These are phyloP conservation scores for Dipodomys ordii DNA, from an alignment of 2,113 vertebrate genomes.

Conservation along the genomic window DNA sequence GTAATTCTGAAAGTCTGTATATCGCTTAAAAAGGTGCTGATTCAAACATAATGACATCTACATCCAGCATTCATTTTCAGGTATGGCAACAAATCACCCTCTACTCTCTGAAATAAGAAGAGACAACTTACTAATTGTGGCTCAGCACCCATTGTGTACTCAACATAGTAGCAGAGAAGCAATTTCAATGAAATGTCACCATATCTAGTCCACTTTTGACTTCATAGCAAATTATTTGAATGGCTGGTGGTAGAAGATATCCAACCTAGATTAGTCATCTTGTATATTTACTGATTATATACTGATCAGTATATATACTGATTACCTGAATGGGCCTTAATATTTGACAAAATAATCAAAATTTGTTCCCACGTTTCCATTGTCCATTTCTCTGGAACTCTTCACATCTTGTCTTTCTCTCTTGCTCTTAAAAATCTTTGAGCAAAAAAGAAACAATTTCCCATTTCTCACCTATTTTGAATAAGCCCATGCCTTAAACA, in stretches of 20 bases:
- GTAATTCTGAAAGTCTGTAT: neutral
- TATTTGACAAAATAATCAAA: neutral
- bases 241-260: neutral
- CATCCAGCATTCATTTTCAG: neutral
- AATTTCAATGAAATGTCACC: neutral
- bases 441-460: neutral
- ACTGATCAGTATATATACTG: too few relatives aligned
- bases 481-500: neutral
- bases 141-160: neutral
- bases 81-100: neutral
- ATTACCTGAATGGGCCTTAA: neutral
- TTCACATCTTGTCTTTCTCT: neutral
- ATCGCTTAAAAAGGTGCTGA: neutral
- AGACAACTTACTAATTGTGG: too few relatives aligned
- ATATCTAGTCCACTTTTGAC: neutral
- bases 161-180: neutral
- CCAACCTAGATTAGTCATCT: neutral
- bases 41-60: neutral
- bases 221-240: neutral
- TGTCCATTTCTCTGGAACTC: neutral
- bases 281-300: neutral
- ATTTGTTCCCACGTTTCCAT: neutral
- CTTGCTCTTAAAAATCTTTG: neutral
- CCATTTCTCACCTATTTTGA: neutral
- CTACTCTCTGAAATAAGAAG: neutral